phyloP scores from a whole-genome alignment of 2,797 vertebrate genomes.

The Trachurus trachurus region DNA sequence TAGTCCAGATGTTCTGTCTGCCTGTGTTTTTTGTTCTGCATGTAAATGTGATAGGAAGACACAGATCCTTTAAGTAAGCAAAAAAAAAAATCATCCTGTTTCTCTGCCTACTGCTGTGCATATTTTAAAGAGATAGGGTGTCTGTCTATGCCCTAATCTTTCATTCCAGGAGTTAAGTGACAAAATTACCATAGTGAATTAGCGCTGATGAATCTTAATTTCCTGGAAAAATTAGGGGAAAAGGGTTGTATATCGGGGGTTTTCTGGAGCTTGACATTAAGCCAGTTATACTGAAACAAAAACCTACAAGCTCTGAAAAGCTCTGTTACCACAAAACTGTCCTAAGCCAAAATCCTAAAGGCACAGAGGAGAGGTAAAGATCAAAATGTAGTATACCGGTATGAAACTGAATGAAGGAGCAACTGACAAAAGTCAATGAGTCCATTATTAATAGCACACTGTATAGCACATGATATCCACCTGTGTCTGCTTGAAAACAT shows the following conservation, averaged over 20 bases:
- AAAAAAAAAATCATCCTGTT: neutral
- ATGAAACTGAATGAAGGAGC: neutral
- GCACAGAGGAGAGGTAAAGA: neutral
- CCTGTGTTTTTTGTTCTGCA: neutral
- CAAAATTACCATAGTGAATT: constrained; percentile 59
- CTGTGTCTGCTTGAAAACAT: neutral
- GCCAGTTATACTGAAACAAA: constrained; percentile 28
- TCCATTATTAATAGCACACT: neutral
- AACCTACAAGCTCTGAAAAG: constrained; percentile 27
- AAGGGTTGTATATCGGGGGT: constrained; percentile 24
- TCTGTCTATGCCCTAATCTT: constrained; percentile 44
- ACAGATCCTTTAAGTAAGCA: neutral
- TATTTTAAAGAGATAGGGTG: constrained; percentile 35
- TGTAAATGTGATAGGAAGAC: constrained; percentile 13
- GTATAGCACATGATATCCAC: neutral
- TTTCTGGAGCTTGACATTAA: constrained; percentile 37
- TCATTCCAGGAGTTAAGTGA: constrained; percentile 53
- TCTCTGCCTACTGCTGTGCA: constrained; percentile 31
- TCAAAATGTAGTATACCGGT: neutral
- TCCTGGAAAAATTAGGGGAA: constrained; percentile 31
- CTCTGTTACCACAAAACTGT: constrained; percentile 8
- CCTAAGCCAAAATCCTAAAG: neutral
- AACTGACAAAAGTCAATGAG: neutral
- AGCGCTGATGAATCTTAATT: constrained; percentile 60
- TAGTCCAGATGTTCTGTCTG: neutral